Conservation (phyloP, 2,888 invertebrate species). For the Sipha maydis region DNA sequence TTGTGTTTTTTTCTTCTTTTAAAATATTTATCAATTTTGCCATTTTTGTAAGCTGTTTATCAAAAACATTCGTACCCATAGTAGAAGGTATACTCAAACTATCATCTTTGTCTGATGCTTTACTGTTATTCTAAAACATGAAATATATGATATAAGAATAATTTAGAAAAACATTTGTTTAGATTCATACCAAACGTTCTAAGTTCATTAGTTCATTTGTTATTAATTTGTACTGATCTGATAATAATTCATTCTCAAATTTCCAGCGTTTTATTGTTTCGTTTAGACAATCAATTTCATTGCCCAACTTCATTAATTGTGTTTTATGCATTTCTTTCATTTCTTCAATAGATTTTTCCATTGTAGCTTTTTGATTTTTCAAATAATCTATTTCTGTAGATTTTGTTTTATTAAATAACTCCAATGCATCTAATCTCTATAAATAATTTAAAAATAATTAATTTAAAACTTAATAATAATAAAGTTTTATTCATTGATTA, state of each 20-base stretch:
- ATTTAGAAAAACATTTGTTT: background rate
- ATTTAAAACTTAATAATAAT: background rate
- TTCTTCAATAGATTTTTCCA: constrained; percentile 54
- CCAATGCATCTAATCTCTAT: constrained; percentile 53
- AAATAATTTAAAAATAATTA: background rate
- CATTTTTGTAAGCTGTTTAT: constrained; percentile 52
- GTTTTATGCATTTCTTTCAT: constrained; percentile 37
- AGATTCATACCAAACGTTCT: constrained; percentile 28
- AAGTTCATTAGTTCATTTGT: constrained; percentile 23
- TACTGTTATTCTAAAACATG: constrained; percentile 46
- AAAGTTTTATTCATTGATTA: background rate
- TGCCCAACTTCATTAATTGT: constrained; percentile 10
- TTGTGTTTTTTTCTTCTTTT: constrained; percentile 50
- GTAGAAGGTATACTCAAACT: constrained; percentile 19
- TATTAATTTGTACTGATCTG: constrained; percentile 50
- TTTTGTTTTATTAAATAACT: constrained; percentile 50
- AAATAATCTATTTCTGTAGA: constrained; percentile 57
- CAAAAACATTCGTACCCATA: background rate
- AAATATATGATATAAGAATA: background rate
- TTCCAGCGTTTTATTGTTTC: constrained; percentile 52
- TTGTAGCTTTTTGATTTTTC: constrained; percentile 39
- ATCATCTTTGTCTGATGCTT: constrained; percentile 42
- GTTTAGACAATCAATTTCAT: constrained; percentile 47
- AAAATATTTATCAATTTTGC: constrained; percentile 54
- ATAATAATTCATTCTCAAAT: constrained; percentile 57